phyloP scores from a whole-genome alignment of 2,797 vertebrate species.

The Sphaeramia orbicularis region DNA sequence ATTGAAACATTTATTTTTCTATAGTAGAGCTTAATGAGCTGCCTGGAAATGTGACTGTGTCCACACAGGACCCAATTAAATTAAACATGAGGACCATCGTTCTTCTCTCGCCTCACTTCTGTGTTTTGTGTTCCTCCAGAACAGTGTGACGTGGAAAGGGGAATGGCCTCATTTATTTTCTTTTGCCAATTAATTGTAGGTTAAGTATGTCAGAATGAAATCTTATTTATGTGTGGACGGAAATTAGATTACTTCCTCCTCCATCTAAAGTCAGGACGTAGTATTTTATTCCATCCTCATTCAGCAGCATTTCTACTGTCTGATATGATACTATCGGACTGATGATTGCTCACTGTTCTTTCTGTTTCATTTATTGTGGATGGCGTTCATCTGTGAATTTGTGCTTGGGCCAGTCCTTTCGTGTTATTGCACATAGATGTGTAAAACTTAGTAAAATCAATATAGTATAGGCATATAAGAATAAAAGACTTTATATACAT shows the following conservation, averaged over 20 bases:
- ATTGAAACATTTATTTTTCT: slow-evolving; percentile 71
- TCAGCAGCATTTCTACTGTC: background rate
- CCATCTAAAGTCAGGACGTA: slow-evolving; percentile 17
- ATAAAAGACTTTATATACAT: no score
- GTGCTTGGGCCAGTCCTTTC: no score
- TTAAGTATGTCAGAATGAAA: slow-evolving; percentile 46
- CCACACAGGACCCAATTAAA: slow-evolving; percentile 77
- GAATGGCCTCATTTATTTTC: slow-evolving; percentile 46
- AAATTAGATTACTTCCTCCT: slow-evolving; percentile 43
- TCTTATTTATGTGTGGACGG: slow-evolving; percentile 26
- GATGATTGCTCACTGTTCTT: background rate
- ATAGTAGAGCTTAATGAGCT: slow-evolving; percentile 68
- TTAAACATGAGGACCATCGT: slow-evolving; percentile 54
- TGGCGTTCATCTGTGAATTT: no score
- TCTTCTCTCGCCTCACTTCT: slow-evolving; percentile 36
- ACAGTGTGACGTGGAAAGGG: slow-evolving; percentile 10
- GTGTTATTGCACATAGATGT: no score
- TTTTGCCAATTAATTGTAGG: slow-evolving; percentile 54
- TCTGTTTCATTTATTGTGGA: no score
- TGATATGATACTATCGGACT: no score
- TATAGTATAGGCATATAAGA: no score
- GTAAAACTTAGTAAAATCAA: no score
- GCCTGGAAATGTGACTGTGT: slow-evolving; percentile 62
- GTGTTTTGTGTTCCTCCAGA: slow-evolving; percentile 30
- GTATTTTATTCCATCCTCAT: slow-evolving; percentile 13